Evolutionary conservation across 2,888 invertebrate genomes (phyloP), one percentile per base, ranked within the genome.

Genomic region (Tetrapedia diversipes): DNA sequence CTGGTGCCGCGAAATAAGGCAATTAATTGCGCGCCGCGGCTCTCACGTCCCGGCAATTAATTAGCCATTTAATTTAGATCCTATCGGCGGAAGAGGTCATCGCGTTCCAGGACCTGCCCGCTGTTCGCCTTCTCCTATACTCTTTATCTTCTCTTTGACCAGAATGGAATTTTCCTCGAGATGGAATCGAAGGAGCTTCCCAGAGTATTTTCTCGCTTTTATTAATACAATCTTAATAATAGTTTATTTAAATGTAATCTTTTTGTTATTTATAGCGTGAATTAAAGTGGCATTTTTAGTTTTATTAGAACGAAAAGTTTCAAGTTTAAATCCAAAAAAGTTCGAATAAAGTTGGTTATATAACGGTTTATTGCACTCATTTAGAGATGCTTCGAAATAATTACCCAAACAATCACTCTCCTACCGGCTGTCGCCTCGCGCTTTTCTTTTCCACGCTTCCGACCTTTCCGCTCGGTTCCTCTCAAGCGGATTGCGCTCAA

Each of bases 51-150:
- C 82, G 70, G 73, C 82, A 87, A 89, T 89, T 89, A 89, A 89
- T 89, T 89, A 89, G 84, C 80, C 83, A 85, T 88, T 88, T 86
- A 88, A 89, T 88, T 88, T 87, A 86, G 88, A 89, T 89, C 82
- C 84, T 82, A 88, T 88, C 87, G 60, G 47, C 29, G 70, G 60
- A 73, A 72, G 72, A 77, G 76, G 68, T 77, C 74, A 72, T 41
- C 64, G 57, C 43, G 49, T 60, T 53, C 53, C 45, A 53, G 29
- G 49, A 22, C 41, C 54, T 24, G 68, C 32, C 59, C 64, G 53
- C 47, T 67, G n/a, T n/a, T n/a, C n/a, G n/a, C n/a, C 64, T 56
- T 63, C 66, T 19, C 7, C 27, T 63, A 49, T n/a, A 24, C 57
- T 54, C 79, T 84, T 79, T 77, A 72, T 84, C 75, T 61, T 59